These are phyloP conservation scores for Myzus persicae DNA, from an alignment of 1,140 invertebrate species.

Conservation along the genomic window DNA sequence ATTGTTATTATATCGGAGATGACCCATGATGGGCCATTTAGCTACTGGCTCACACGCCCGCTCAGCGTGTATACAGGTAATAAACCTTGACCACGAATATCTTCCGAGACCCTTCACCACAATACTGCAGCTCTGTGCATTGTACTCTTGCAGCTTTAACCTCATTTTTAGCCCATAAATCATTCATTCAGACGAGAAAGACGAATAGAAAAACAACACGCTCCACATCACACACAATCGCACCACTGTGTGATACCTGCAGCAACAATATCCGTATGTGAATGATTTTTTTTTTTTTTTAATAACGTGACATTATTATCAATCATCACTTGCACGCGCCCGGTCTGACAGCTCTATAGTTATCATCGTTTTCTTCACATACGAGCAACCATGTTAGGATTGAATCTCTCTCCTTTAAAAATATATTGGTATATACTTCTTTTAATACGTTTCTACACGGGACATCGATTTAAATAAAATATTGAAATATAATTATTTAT, in stretches of 20 bases:
- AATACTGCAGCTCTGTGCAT: slow-evolving; percentile 15
- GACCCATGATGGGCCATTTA: slow-evolving; percentile 3
- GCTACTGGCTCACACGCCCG: neutral
- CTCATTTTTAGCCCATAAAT: slow-evolving; percentile 40
- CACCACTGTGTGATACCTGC: neutral
- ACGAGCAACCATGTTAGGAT: neutral
- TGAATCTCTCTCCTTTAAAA: neutral
- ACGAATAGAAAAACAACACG: slow-evolving; percentile 12
- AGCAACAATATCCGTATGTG: neutral
- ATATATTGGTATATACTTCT: neutral
- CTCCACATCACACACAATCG: neutral
- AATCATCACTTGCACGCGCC: neutral
- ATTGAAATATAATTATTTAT: too few species aligned
- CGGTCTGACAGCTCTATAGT: neutral
- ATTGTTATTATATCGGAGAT: neutral
- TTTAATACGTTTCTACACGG: neutral
- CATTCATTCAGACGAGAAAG: neutral
- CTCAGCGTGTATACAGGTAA: neutral
- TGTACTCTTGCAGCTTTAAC: neutral
- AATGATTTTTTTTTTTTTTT: neutral
- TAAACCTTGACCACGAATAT: slow-evolving; percentile 50
- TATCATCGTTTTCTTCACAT: neutral
- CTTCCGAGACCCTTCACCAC: slow-evolving; percentile 8
- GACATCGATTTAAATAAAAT: neutral
- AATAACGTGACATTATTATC: slow-evolving; percentile 5